A percentile compares a stretch with the other conserved stretches of the same genome.
phyloP scores from a whole-genome alignment of 2,113 vertebrate species.

The Turnix velox region DNA sequence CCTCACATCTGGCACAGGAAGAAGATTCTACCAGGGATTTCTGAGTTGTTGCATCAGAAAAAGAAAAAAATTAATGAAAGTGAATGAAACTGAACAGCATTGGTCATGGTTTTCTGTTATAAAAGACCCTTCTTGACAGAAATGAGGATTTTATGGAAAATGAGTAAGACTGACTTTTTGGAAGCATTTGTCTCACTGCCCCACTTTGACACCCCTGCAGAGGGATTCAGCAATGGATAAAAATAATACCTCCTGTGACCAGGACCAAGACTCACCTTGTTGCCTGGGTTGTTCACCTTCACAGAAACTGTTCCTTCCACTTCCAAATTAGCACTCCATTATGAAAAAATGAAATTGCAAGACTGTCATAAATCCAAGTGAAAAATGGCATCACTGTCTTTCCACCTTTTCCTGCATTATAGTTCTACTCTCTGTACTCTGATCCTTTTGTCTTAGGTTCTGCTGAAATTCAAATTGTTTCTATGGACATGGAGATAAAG shows the following conservation, averaged over 20 bases:
- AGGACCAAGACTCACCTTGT: rapidly evolving
- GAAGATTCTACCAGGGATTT: not conserved
- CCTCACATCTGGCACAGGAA: not conserved
- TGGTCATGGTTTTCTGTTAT: not conserved
- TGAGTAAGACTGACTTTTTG: not conserved
- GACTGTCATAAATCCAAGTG: not conserved
- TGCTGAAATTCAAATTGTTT: not conserved
- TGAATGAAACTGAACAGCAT: not conserved
- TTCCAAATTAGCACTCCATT: not conserved
- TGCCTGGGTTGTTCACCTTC: not conserved
- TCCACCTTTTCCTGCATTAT: not conserved
- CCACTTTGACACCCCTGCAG: rapidly evolving
- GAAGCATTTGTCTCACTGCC: not conserved
- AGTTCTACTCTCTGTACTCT: not conserved
- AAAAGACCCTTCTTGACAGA: not conserved
- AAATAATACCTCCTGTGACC: rapidly evolving
- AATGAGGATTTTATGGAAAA: not conserved
- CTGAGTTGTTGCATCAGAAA: not conserved
- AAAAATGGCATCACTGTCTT: not conserved
- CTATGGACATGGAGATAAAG: not conserved
- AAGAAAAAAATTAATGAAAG: not conserved
- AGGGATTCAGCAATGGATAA: not conserved
- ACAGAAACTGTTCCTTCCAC: not conserved
- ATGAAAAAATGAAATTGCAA: not conserved
- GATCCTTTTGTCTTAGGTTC: not conserved